Evolutionary conservation across 2,888 invertebrate genomes (phyloP).

Genomic region (Lampropteryx suffumata): DNA sequence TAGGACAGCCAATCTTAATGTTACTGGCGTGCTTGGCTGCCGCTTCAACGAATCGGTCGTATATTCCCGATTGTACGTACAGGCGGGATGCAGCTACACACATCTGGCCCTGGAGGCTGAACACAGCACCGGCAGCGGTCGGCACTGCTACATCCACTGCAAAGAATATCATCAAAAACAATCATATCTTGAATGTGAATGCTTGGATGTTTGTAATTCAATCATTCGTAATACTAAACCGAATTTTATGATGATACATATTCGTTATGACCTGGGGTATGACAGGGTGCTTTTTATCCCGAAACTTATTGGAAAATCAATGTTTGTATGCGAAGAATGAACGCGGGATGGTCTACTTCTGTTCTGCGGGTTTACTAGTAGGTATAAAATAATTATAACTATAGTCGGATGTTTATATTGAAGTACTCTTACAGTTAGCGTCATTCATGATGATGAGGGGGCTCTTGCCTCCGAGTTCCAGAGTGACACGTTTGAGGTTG

Average conservation of each 20-base stretch:
- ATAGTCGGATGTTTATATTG: too few species aligned
- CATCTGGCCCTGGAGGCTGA: slow-evolving; percentile 56
- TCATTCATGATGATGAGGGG: slow-evolving; percentile 92
- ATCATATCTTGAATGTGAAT: too few species aligned
- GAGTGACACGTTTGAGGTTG: slow-evolving; percentile 90
- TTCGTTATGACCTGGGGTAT: too few species aligned
- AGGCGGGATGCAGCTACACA: slow-evolving; percentile 61
- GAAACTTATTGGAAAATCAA: too few species aligned
- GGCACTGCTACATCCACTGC: slow-evolving; percentile 55
- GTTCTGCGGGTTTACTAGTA: too few species aligned
- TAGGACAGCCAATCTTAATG: slow-evolving; percentile 85
- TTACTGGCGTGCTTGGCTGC: slow-evolving; percentile 85
- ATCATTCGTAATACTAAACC: too few species aligned
- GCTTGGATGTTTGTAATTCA: too few species aligned
- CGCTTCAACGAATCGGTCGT: slow-evolving; percentile 90
- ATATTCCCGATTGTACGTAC: slow-evolving; percentile 81
- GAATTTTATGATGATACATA: too few species aligned
- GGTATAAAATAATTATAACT: too few species aligned
- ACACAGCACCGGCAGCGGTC: slow-evolving; percentile 50
- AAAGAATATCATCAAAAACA: not conserved
- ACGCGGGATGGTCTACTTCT: too few species aligned
- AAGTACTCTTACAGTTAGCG: slow-evolving; percentile 82
- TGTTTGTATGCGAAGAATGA: too few species aligned
- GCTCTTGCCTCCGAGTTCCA: slow-evolving; percentile 95
- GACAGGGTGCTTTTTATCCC: too few species aligned